Evolutionary conservation across 2,888 invertebrate species (phyloP), one percentile per base, ranked within the genome.

Genomic region (Dicyrtoma fusca): DNA sequence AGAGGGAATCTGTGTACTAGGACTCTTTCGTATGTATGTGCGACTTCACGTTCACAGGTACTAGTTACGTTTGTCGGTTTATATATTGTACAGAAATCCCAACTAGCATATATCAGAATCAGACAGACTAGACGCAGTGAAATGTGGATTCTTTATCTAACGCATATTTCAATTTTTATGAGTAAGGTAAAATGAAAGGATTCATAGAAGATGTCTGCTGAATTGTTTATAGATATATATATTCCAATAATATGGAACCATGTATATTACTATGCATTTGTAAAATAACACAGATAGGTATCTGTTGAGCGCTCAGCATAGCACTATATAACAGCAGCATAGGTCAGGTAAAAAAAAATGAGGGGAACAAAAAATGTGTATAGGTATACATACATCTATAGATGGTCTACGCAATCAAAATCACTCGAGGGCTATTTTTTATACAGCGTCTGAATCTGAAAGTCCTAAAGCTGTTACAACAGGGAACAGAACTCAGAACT

Each of bases 351-450:
- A 63, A 63, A 63, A n/a, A 19, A 19, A 19, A 19, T 6, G 11
- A 13, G 45, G 11, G 23, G 21, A 45, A n/a, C 1, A 45, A 45
- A 42, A 10, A 45, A n/a, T 42, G 34, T 61, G 42, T 19, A 14
- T 17, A 13, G 23, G 25, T 59, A 21, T 23, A 14, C 8, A 3
- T 42, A 2, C 44, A 5, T 42, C 17, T 42, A 45, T 45, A 45
- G 17, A 21, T 17, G 17, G 19, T 19, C 23, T 1, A 57, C 21
- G 26, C 57, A 57, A 57, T 57, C 11, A 21, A 21, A 63, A 63
- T 63, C 42, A 45, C 63, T 63, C 42, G 63, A 63, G 63, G 63
- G 63, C 45, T 42, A 63, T 63, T 63, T 63, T 63, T 63, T 63
- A n/a, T 19, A 17, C 45, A 14, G 44, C 44, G 63, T 45, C 63